Evolutionary conservation across 2,888 invertebrate species (phyloP).

Genomic region (Nephrotoma appendiculata): DNA sequence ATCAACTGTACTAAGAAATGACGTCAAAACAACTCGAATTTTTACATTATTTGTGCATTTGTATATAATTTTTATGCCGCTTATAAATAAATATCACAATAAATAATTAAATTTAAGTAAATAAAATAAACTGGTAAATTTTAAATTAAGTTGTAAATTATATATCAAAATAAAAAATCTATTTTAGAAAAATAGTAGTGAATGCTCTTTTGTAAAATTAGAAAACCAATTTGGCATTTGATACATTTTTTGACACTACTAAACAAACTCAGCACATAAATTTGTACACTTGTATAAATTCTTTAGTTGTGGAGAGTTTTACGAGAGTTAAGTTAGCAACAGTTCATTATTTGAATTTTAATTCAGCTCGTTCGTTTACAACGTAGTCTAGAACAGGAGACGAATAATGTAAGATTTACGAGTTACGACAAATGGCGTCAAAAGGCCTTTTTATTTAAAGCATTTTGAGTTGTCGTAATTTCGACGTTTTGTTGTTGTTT

Average conservation of each 20-base stretch:
- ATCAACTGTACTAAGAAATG: not conserved
- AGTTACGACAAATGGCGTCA: too few species aligned
- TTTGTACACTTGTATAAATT: not conserved
- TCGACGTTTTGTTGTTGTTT: too few species aligned
- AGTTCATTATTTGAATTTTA: too few species aligned
- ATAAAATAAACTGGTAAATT: not conserved
- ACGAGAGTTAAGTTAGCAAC: not conserved
- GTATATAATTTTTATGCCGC: too few species aligned
- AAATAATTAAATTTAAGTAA: not conserved
- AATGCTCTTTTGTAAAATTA: not conserved
- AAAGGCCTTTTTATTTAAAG: too few species aligned
- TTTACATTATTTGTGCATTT: too few species aligned
- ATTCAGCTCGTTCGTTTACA: too few species aligned
- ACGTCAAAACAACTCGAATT: too few species aligned
- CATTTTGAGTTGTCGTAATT: too few species aligned
- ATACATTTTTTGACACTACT: not conserved
- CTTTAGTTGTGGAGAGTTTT: not conserved
- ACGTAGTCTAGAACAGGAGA: too few species aligned
- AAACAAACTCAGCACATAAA: not conserved
- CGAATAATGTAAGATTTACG: too few species aligned
- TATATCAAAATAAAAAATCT: not conserved
- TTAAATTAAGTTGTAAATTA: not conserved
- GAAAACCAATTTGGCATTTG: not conserved
- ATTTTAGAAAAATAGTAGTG: not conserved
- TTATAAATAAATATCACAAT: not conserved